phyloP scores from a whole-genome alignment of 2,888 invertebrate genomes.

The Opisthograptis luteolata region DNA sequence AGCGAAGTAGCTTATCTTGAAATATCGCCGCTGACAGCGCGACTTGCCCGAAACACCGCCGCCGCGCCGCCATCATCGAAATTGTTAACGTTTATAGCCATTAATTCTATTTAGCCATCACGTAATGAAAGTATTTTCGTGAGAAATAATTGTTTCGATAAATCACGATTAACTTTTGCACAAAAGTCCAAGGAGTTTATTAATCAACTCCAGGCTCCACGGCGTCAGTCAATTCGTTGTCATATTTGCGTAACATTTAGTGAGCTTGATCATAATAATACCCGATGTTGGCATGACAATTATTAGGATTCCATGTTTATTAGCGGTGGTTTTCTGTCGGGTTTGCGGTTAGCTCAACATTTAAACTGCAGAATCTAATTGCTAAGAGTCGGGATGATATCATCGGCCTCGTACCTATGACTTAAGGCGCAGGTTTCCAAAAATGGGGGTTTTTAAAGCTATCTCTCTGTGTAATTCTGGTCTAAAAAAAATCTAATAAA shows the following conservation, averaged over 20 bases:
- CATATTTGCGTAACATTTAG: conserved; percentile 44
- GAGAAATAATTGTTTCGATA: conserved; percentile 47
- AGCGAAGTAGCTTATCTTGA: conserved; percentile 71
- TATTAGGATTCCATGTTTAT: conserved; percentile 56
- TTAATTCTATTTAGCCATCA: conserved; percentile 63
- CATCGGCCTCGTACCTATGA: no score
- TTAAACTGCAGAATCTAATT: conserved; percentile 48
- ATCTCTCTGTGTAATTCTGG: no score
- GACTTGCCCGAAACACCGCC: conserved; percentile 50
- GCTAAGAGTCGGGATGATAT: conserved; percentile 46
- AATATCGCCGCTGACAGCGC: conserved; percentile 71
- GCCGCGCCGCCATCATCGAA: conserved; percentile 51
- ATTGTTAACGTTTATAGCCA: conserved; percentile 61
- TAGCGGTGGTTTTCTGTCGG: conserved; percentile 47
- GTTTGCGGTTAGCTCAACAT: conserved; percentile 46
- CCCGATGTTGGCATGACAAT: conserved; percentile 50
- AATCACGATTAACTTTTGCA: conserved; percentile 36
- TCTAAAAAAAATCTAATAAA: no score
- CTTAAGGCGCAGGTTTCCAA: no score
- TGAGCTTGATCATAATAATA: conserved; percentile 45
- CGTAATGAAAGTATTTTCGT: conserved; percentile 48
- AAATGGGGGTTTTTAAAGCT: no score
- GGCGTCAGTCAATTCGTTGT: conserved; percentile 35
- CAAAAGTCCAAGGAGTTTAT: conserved; percentile 30
- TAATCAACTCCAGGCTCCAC: conserved; percentile 40